phyloP scores from a whole-genome alignment of 1,140 invertebrate genomes.

The Gonatopus flavifemur region DNA sequence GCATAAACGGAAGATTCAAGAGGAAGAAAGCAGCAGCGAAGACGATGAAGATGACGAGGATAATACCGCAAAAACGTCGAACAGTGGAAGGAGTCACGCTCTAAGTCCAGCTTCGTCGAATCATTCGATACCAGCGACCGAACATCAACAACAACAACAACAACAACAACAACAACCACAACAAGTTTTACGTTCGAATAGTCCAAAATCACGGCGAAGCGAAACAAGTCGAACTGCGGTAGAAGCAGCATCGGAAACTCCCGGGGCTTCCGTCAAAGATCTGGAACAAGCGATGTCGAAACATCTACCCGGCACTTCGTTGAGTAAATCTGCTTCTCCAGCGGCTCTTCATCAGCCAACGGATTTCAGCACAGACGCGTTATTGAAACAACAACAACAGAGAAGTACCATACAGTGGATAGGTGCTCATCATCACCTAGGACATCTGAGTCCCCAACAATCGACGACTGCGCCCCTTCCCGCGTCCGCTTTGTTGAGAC shows the following conservation, averaged over 20 bases:
- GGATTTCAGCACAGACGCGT: constrained; percentile 83
- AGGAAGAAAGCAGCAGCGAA: constrained; percentile 60
- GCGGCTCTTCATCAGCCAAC: constrained; percentile 68
- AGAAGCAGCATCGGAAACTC: constrained; percentile 34
- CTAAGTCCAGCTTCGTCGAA: constrained; percentile 64
- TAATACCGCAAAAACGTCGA: constrained; percentile 30
- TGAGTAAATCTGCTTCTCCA: constrained; percentile 62
- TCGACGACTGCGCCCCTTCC: constrained; percentile 62
- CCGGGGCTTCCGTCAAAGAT: constrained; percentile 79
- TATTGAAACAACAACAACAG: constrained; percentile 79
- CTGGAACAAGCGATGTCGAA: constrained; percentile 96
- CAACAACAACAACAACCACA: constrained; percentile 50
- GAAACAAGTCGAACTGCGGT: constrained; percentile 44
- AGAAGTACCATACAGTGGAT: constrained; percentile 94
- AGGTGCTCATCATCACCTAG: constrained; percentile 72
- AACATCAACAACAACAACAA: constrained; percentile 53
- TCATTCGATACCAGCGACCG: constrained; percentile 46
- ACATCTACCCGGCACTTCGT: constrained; percentile 73
- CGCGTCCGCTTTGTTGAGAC: constrained; percentile 83
- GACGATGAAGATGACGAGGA: constrained; percentile 61
- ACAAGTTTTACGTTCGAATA: constrained; percentile 41
- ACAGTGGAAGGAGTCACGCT: constrained; percentile 50
- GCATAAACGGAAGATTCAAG: constrained; percentile 60
- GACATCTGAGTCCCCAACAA: constrained; percentile 67
- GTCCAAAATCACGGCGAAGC: constrained; percentile 54